These are phyloP conservation scores for Sminthopsis crassicaudata DNA, from an alignment of 2,113 vertebrate species.

Conservation along the genomic window DNA sequence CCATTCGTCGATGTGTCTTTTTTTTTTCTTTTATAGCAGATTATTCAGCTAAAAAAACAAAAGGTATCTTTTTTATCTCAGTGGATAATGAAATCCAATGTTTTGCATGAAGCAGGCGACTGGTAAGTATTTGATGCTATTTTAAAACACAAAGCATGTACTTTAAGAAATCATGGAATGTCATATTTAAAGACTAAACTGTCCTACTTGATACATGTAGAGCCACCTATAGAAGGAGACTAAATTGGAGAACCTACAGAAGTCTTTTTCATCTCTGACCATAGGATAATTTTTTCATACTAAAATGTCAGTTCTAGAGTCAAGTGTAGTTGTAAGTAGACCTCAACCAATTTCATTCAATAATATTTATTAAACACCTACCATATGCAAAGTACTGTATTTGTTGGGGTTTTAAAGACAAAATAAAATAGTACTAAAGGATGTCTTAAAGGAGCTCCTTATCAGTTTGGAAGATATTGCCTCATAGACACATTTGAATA, in stretches of 20 bases:
- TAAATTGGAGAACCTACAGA: not conserved
- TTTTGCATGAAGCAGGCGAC: not conserved
- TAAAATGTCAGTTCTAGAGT: not conserved
- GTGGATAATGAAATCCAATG: not conserved
- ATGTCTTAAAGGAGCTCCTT: not conserved
- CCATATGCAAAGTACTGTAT: not conserved
- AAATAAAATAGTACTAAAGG: not conserved
- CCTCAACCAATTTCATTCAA: not conserved
- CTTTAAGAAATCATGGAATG: not conserved
- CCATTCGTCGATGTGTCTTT: not conserved
- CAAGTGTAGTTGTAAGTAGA: not conserved
- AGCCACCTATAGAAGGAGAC: not conserved
- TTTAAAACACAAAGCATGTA: not conserved
- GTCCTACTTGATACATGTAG: not conserved
- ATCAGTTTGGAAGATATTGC: not conserved
- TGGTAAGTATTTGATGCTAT: not conserved
- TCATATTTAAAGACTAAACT: not conserved
- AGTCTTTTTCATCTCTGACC: not conserved
- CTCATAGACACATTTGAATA: not conserved
- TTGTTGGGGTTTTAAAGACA: not conserved
- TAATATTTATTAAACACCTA: not conserved
- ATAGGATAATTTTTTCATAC: not conserved
- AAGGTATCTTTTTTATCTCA: not conserved
- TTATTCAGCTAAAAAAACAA: not conserved
- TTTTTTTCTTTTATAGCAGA: not conserved